Evolutionary conservation across 2,113 vertebrate species (phyloP).

Genomic region (Oenanthe oenanthe): DNA sequence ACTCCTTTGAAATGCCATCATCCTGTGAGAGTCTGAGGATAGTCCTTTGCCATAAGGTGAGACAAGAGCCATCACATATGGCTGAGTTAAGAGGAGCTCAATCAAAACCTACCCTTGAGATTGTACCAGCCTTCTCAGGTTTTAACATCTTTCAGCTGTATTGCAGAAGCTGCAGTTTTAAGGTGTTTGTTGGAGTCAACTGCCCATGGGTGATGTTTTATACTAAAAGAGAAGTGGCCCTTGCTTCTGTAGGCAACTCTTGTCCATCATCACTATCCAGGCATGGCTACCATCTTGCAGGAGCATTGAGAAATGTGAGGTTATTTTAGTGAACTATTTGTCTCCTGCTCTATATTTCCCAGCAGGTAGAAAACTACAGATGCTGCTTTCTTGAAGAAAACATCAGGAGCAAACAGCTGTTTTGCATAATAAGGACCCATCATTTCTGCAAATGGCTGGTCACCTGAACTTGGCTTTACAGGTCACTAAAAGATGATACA

Average conservation of each 20-base stretch:
- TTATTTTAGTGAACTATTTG: neutral
- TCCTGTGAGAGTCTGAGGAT: neutral
- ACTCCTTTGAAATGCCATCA: neutral
- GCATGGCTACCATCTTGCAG: neutral
- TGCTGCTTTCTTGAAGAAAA: neutral
- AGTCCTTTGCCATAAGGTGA: neutral
- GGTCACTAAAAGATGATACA: neutral
- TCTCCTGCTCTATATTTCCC: neutral
- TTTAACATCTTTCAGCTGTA: neutral
- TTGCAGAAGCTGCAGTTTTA: neutral
- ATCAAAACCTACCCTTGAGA: neutral
- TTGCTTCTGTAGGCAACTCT: neutral
- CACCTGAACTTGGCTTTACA: neutral
- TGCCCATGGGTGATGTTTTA: neutral
- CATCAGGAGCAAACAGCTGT: neutral
- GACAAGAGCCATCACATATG: fast-evolving
- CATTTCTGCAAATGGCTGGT: neutral
- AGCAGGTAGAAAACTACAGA: neutral
- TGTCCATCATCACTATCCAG: neutral
- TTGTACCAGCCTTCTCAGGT: neutral
- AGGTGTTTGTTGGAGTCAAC: neutral
- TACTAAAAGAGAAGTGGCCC: neutral
- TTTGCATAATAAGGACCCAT: neutral
- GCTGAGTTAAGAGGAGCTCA: neutral
- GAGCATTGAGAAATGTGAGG: neutral